These are phyloP conservation scores for Cepphus grylle DNA, from an alignment of 2,113 vertebrate genomes.

Conservation along the genomic window DNA sequence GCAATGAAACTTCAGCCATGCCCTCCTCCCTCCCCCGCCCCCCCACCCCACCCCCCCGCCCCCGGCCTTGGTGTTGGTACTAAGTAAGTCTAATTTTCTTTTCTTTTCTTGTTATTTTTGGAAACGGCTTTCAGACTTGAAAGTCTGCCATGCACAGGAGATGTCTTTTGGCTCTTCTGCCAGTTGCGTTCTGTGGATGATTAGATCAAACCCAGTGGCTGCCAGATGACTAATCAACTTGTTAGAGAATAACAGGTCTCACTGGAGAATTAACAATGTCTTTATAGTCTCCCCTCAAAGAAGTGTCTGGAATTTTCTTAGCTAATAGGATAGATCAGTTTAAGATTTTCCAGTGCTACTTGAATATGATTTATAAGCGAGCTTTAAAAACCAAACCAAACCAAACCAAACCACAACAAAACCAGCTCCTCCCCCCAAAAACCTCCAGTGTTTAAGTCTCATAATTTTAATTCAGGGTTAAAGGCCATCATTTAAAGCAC, in stretches of 20 bases:
- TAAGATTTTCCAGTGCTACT: slow-evolving; percentile 26
- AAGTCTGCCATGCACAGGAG: not conserved
- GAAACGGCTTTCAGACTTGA: slow-evolving; percentile 3
- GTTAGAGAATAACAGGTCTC: slow-evolving; percentile 32
- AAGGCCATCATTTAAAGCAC: not conserved
- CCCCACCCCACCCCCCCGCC: rapidly evolving
- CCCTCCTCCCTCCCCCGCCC: not conserved
- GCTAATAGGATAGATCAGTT: not conserved
- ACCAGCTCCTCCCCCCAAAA: rapidly evolving
- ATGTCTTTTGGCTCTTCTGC: slow-evolving; percentile 33
- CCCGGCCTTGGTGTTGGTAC: not conserved
- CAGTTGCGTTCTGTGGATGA: slow-evolving; percentile 21
- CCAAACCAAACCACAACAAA: not conserved
- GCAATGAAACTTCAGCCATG: not conserved
- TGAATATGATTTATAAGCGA: not conserved
- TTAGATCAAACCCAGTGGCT: slow-evolving; percentile 24
- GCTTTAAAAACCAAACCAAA: not conserved
- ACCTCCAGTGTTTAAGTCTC: not conserved
- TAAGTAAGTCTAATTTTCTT: not conserved
- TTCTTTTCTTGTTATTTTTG: slow-evolving; percentile 14
- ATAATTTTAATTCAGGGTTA: not conserved
- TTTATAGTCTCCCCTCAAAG: slow-evolving; percentile 17
- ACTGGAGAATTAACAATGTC: slow-evolving; percentile 16
- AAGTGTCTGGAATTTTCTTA: slow-evolving; percentile 50
- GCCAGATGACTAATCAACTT: slow-evolving; percentile 57